Conservation (phyloP, 2,888 invertebrate genomes). For the Selenia dentaria region DNA sequence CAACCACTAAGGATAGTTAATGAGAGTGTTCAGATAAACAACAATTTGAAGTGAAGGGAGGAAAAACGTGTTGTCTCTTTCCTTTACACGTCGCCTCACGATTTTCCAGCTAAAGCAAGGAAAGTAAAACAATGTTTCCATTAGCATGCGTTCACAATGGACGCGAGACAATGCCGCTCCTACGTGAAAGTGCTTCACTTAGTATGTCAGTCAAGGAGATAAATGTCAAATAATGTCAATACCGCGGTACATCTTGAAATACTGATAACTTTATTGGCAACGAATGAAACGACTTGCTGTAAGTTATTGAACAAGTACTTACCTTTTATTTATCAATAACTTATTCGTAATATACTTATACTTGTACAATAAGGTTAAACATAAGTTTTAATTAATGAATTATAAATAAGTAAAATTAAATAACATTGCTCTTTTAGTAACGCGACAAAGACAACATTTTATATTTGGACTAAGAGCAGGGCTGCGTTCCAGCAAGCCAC, state of each 20-base stretch:
- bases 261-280: neutral
- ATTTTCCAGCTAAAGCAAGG: conserved; percentile 48
- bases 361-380: too few relatives aligned
- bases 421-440: too few relatives aligned
- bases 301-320: neutral
- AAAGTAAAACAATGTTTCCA: conserved; percentile 52
- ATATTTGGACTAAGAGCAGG: too few relatives aligned
- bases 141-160: conserved; percentile 42
- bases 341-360: too few relatives aligned
- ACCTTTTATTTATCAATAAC: too few relatives aligned
- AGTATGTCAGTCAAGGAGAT: conserved; percentile 40
- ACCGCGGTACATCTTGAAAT: neutral
- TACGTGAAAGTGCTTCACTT: conserved; percentile 63
- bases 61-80: conserved; percentile 11
- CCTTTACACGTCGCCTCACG: conserved; percentile 22
- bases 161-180: conserved; percentile 49
- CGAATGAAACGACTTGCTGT: neutral
- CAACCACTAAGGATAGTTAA: too few relatives aligned
- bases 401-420: too few relatives aligned
- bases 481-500: too few relatives aligned
- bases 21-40: neutral
- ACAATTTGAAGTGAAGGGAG: too few relatives aligned
- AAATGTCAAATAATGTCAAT: conserved; percentile 27
- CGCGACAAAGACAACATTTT: too few relatives aligned
- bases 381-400: too few relatives aligned